These are phyloP conservation scores for Andricus curvator DNA, from an alignment of 2,888 invertebrate species.

Conservation along the genomic window DNA sequence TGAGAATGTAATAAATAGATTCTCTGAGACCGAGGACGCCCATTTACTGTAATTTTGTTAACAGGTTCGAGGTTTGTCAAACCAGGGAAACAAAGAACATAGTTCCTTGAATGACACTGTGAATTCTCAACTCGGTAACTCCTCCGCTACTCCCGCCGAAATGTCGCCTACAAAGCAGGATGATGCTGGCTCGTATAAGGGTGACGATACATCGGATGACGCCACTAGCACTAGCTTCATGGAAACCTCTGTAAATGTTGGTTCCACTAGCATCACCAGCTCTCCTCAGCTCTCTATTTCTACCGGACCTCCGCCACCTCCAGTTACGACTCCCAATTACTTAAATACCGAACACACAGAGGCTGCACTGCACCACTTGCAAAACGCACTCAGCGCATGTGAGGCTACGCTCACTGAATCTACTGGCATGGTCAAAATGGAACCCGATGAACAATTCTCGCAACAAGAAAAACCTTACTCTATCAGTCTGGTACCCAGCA, in stretches of 20 bases:
- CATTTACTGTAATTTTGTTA: not conserved
- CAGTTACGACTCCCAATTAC: constrained; percentile 69
- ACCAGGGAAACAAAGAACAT: constrained; percentile 63
- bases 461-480: constrained; percentile 75
- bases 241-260: constrained; percentile 56
- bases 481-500: constrained; percentile 74
- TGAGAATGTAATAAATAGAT: too few relatives aligned
- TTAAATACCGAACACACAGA: constrained; percentile 75
- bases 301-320: constrained; percentile 55
- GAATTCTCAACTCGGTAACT: constrained; percentile 59
- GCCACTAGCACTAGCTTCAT: constrained; percentile 64
- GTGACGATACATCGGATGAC: constrained; percentile 64
- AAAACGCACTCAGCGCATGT: constrained; percentile 74
- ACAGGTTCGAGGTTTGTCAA: constrained; percentile 75
- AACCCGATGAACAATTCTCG: constrained; percentile 75
- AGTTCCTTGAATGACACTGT: constrained; percentile 59
- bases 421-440: constrained; percentile 76
- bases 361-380: constrained; percentile 75
- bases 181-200: constrained; percentile 62
- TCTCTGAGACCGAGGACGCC: too few relatives aligned
- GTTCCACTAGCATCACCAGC: constrained; percentile 49
- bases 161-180: constrained; percentile 58
- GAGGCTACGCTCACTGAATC: constrained; percentile 76
- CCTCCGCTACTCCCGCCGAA: constrained; percentile 41
- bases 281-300: constrained; percentile 56